Percentiles rank a stretch among this genome's conserved stretches.
Conservation (phyloP, 2,888 invertebrate genomes). For the Tortrix viridana region DNA sequence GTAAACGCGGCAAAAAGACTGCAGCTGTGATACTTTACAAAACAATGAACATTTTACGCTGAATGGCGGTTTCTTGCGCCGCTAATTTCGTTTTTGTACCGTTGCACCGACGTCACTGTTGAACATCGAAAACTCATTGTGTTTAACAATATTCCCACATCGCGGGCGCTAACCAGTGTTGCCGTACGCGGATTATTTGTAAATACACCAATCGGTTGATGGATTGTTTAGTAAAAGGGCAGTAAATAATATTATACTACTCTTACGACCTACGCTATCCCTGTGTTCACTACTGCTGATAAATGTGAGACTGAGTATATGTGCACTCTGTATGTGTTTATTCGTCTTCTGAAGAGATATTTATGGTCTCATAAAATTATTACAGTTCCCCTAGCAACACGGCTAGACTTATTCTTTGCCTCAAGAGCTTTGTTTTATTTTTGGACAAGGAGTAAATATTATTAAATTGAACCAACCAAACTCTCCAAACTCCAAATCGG, state of each 20-base stretch:
- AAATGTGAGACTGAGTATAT: no score
- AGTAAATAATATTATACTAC: neutral
- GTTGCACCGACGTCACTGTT: conserved; percentile 52
- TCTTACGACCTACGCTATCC: neutral
- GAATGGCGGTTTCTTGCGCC: conserved; percentile 14
- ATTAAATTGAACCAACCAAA: no score
- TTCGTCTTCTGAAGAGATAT: no score
- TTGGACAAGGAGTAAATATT: no score
- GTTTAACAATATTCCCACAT: conserved; percentile 55
- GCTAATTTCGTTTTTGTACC: conserved; percentile 41
- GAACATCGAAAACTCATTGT: conserved; percentile 52
- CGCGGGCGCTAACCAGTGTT: conserved; percentile 40
- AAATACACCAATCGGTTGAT: conserved; percentile 38
- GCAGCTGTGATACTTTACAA: neutral
- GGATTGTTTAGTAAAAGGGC: neutral
- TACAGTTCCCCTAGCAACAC: no score
- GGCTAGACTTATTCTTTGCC: no score
- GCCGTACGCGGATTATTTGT: conserved; percentile 41
- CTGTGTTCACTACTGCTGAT: no score
- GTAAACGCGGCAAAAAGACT: conserved; percentile 19
- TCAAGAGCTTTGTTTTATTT: no score
- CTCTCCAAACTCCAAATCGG: no score
- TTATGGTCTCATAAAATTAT: no score
- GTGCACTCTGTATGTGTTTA: no score
- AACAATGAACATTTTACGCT: conserved; percentile 9